Base-by-base conservation (phyloP, 2,797 vertebrate genomes). In the Sebastes kiyomatsui region DNA sequence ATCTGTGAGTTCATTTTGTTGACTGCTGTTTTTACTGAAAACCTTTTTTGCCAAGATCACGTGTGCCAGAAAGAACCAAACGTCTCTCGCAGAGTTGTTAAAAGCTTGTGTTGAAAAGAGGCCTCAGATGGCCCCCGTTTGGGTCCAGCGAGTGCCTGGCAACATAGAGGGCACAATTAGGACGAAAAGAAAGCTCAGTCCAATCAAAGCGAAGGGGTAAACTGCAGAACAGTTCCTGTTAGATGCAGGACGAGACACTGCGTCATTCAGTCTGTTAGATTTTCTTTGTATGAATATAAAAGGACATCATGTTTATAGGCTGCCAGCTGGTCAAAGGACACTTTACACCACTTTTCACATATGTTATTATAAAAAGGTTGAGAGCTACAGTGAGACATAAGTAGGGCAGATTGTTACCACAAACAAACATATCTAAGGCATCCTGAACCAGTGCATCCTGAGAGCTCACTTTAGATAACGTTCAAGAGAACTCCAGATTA, bases 91-190 rank as follows among this genome's bases (percentile, higher is more conserved):
- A 71, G 68, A 82, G 84, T 87, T 81, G 79, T 84, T 82, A 84
- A 72, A 22, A 32, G 74, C 79, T 42, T 82, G 74, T 79, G 72
- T 69, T 81, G 49, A 79, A 84, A 75, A 75, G 88, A 82, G 78
- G 71, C 74, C 81, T 77, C 46, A 58, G 55, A 65, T 79, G 71
- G 42, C 46, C 62, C 61, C 61, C 2, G 20, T 62, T 68, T 65
- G 76, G 35, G 73, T 70, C 23, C 77, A 82, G 52, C 18, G 16
- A 84, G 82, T 55, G 79, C 89, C 77, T 80, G 80, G 84, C 86
- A 91, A 87, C 84, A 68, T 23, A 12, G 35, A 85, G 55, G 68
- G 7, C 25, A 82, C 82, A 94, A 93, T 93, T 92, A 94, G 75
- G 59, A 77, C 83, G 73, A 90, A 93, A 83, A 89, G 75, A 84